Percentiles rank a stretch among this genome's conserved stretches.
Evolutionary conservation across 1,140 invertebrate genomes (phyloP).

Genomic region (Drosophila obscura): DNA sequence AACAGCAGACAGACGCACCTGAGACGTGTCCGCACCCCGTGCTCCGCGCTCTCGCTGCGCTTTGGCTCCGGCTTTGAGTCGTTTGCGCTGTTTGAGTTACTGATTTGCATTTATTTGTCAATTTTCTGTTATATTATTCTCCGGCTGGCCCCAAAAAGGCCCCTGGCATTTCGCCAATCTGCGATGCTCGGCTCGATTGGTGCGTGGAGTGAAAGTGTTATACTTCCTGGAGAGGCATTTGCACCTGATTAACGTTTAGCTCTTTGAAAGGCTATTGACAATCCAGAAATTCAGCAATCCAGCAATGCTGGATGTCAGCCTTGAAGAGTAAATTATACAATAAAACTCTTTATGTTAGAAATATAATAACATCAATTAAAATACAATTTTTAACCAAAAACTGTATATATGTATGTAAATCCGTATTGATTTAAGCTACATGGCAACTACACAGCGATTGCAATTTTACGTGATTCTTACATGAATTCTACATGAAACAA

Average conservation of each 20-base stretch:
- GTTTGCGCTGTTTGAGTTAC: conserved; percentile 67
- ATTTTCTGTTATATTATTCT: conserved; percentile 51
- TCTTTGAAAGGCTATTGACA: not conserved
- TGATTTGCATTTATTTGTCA: conserved; percentile 77
- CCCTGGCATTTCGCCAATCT: conserved; percentile 32
- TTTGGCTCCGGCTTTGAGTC: conserved; percentile 29
- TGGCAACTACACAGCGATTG: too few relatives aligned
- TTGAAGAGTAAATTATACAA: too few relatives aligned
- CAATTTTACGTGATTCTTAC: too few relatives aligned
- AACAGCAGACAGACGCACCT: conserved; percentile 7
- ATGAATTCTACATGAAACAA: too few relatives aligned
- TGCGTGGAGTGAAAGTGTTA: conserved; percentile 58
- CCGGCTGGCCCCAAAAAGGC: conserved; percentile 21
- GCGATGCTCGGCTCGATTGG: not conserved
- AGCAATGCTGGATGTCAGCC: too few relatives aligned
- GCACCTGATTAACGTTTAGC: not conserved
- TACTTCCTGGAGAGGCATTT: conserved; percentile 9
- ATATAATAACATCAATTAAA: too few relatives aligned
- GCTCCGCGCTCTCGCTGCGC: conserved; percentile 46
- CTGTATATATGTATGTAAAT: too few relatives aligned
- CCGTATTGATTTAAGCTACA: too few relatives aligned
- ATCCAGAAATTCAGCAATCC: too few relatives aligned
- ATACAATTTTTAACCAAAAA: too few relatives aligned
- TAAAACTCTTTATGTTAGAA: too few relatives aligned
- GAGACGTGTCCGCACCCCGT: conserved; percentile 44